phyloP scores from a whole-genome alignment of 2,888 invertebrate genomes.

The Sarcophaga variegata region DNA sequence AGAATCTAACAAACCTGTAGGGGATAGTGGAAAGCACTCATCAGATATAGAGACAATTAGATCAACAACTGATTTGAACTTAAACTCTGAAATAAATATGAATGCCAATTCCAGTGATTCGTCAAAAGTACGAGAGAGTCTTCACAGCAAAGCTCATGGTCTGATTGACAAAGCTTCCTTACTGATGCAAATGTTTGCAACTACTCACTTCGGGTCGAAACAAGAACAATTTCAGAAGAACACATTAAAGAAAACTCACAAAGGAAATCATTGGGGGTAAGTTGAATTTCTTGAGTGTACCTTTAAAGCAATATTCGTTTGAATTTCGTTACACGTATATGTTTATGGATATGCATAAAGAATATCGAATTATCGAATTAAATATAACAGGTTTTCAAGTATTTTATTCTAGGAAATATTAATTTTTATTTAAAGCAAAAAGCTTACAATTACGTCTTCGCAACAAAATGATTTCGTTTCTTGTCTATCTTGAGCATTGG shows the following conservation, averaged over 20 bases:
- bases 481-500: no score
- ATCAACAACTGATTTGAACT: not conserved
- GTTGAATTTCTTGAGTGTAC: slow-evolving; percentile 33
- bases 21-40: not conserved
- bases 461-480: no score
- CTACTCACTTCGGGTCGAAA: slow-evolving; percentile 96
- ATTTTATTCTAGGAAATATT: no score
- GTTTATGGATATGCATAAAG: no score
- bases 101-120: slow-evolving; percentile 45
- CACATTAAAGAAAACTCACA: slow-evolving; percentile 91
- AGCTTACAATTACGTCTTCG: no score
- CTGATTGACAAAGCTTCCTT: slow-evolving; percentile 94
- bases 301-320: no score
- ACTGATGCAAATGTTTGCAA: slow-evolving; percentile 95
- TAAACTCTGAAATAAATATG: slow-evolving; percentile 51
- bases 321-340: no score
- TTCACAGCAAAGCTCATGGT: slow-evolving; percentile 80
- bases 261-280: slow-evolving; percentile 95
- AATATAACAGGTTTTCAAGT: no score
- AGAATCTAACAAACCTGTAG: slow-evolving; percentile 62
- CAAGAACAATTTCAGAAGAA: slow-evolving; percentile 87
- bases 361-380: no score
- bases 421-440: no score
- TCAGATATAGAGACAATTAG: slow-evolving; percentile 5
- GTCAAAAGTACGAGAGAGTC: slow-evolving; percentile 73